A percentile compares a stretch with the other conserved stretches of the same genome.
Evolutionary conservation across 2,888 invertebrate genomes (phyloP).

Genomic region (Syrista parreyssii): DNA sequence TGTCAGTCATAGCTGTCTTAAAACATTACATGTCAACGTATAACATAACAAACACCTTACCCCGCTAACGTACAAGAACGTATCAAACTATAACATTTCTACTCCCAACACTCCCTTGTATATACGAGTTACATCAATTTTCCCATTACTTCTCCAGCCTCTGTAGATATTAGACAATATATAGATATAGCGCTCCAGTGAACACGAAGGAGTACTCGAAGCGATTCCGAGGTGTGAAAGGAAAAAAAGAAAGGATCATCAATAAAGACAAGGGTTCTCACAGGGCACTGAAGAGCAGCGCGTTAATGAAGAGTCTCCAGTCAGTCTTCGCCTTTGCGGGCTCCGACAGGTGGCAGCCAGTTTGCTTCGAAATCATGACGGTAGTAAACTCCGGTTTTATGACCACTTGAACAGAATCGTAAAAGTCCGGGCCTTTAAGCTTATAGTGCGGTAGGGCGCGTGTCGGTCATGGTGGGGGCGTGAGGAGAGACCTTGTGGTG

Average conservation of each 20-base stretch:
- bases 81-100: background rate
- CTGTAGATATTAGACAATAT: too few species aligned
- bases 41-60: background rate
- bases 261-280: background rate
- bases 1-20: background rate
- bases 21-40: background rate
- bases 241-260: background rate
- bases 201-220: background rate
- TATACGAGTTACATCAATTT: background rate
- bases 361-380: constrained; percentile 67
- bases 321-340: constrained; percentile 54
- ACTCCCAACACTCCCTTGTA: background rate
- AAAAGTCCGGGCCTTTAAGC: constrained; percentile 69
- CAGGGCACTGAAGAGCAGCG: background rate
- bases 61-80: too few species aligned
- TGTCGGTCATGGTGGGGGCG: constrained; percentile 63
- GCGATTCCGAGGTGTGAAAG: background rate
- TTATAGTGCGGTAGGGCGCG: constrained; percentile 62
- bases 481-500: constrained; percentile 43
- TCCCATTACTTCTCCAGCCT: background rate
- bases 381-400: constrained; percentile 71
- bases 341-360: constrained; percentile 66
- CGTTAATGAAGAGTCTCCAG: constrained; percentile 17
- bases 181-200: too few species aligned
- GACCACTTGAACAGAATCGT: constrained; percentile 71